Base-by-base conservation (phyloP, 2,113 vertebrate genomes). In the Alosa alosa region DNA sequence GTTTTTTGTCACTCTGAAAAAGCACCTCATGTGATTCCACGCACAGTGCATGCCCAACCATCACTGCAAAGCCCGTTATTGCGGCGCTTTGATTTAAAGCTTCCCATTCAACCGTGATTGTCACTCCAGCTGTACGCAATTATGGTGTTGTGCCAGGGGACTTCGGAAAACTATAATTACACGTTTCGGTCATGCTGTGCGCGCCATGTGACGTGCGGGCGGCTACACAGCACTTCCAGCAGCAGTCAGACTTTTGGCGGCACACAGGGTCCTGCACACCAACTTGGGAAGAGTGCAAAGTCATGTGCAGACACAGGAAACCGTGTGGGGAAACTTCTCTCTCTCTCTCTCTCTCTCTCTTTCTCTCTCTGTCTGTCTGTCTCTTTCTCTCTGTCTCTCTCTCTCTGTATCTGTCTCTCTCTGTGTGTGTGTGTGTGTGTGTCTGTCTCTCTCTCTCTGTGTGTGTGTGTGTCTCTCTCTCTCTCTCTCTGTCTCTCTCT, bases 161-260 rank as follows among this genome's bases (percentile, higher is more conserved):
- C 25, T 55, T 82, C 22, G 83, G 68, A 68, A 81, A 72, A 85
- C 83, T 88, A 84, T 84, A 86, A 86, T 89, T 83, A 86, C 46
- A 57, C 75, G 87, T 55, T 86, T 60, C 41, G 52, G 86, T 41
- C 64, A 49, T 44, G 81, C 52, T 82, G 46, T 50, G 57, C 50
- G 55, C 55, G 20, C 55, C 55, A 22, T 60, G 55, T 60, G 55
- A 60, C 55, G 55, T 60, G 55, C 20, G 55, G 41, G 41, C 41
- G 41, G 55, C 55, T 60, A 60, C 18, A 7, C 55, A 60, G 20
- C 1, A 22, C 55, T 60, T 60, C 5, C 55, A 60, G 55, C 55
- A 22, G 55, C 55, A 60, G 55, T 60, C 55, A 22, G 55, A 22
- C 55, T 22, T 52, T 22, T 22, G 52, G 55, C 55, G 55, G 20